A percentile compares a stretch with the other conserved stretches of the same genome.
Conservation (phyloP, 2,113 vertebrate species). For the Sialia sialis region DNA sequence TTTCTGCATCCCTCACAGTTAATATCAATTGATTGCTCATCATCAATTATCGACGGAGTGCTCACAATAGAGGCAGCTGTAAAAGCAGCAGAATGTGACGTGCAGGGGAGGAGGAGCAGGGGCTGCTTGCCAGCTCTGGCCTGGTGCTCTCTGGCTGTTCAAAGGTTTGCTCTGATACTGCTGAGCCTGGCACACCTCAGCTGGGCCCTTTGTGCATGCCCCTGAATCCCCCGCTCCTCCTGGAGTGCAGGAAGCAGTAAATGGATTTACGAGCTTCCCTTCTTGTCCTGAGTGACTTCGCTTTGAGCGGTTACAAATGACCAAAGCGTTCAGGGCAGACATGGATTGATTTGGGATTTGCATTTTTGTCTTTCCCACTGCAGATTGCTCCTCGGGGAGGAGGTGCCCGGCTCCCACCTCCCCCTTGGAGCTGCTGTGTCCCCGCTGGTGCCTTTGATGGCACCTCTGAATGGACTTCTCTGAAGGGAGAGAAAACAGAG, state of each 20-base stretch:
- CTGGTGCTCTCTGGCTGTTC: not conserved
- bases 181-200: not conserved
- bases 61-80: not conserved
- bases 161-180: not conserved
- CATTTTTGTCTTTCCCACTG: not conserved
- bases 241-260: not conserved
- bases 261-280: not conserved
- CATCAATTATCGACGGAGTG: not conserved
- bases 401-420: conserved; percentile 8
- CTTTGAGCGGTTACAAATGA: not conserved
- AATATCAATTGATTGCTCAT: not conserved
- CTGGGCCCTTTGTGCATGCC: not conserved
- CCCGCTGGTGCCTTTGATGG: not conserved
- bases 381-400: conserved; percentile 28
- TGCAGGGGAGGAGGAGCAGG: rapidly evolving
- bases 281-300: not conserved
- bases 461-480: not conserved
- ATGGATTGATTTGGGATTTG: not conserved
- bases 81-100: not conserved
- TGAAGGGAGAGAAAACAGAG: not conserved
- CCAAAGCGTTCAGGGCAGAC: not conserved
- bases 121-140: rapidly evolving
- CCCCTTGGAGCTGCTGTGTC: not conserved
- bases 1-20: rapidly evolving
- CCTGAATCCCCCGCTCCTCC: not conserved